Percentiles rank a stretch among this genome's conserved stretches.
phyloP scores from a whole-genome alignment of 2,888 invertebrate genomes.

The Ametastegia equiseti region DNA sequence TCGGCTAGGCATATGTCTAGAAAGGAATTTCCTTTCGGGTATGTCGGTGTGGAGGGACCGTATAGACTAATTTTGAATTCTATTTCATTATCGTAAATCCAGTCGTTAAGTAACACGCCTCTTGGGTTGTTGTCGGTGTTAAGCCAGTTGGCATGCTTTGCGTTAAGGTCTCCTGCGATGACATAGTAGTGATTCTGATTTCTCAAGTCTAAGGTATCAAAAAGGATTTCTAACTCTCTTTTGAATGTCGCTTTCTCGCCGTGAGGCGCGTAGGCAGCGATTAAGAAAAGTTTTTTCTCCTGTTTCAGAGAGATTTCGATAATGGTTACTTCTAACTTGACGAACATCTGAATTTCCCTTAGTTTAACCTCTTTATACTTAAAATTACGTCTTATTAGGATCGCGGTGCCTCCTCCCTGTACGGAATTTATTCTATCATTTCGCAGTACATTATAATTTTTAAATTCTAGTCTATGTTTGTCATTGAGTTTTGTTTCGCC shows the following conservation, averaged over 20 bases:
- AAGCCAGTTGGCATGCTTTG: constrained; percentile 51
- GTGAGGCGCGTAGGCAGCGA: constrained; percentile 52
- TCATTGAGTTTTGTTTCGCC: too few relatives aligned
- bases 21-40: too few relatives aligned
- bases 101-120: too few relatives aligned
- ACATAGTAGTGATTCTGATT: constrained; percentile 44
- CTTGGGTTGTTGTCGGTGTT: neutral
- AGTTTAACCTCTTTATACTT: constrained; percentile 42
- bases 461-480: too few relatives aligned
- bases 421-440: too few relatives aligned
- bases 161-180: constrained; percentile 55
- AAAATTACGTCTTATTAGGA: constrained; percentile 50
- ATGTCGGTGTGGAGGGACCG: too few relatives aligned
- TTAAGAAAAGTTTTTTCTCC: constrained; percentile 50
- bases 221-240: constrained; percentile 48
- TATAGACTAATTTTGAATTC: too few relatives aligned
- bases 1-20: too few relatives aligned
- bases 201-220: constrained; percentile 24
- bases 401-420: constrained; percentile 55
- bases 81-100: too few relatives aligned
- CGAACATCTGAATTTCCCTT: too few relatives aligned
- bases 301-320: constrained; percentile 49
- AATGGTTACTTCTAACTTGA: constrained; percentile 50
- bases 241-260: constrained; percentile 42
- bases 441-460: too few relatives aligned